A percentile compares a stretch with the other conserved stretches of the same genome.
phyloP scores from a whole-genome alignment of 2,888 invertebrate species.

The Lumbricus terrestris region DNA sequence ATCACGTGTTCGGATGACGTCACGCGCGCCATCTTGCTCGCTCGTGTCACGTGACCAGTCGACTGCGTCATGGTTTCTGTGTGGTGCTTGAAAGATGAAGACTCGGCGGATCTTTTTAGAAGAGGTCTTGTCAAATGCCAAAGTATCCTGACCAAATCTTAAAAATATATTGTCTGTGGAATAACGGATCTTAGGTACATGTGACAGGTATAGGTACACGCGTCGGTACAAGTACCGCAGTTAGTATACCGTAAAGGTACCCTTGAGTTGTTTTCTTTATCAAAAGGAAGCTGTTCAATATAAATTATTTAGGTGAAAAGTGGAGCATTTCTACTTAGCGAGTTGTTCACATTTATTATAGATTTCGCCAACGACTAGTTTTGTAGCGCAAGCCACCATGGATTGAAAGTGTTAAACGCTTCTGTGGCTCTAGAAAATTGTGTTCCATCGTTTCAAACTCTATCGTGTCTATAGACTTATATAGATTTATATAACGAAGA shows the following conservation, averaged over 20 bases:
- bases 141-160: not conserved
- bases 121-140: not conserved
- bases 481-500: too few species aligned
- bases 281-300: not conserved
- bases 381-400: not conserved
- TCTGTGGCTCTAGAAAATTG: not conserved
- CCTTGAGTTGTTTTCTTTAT: not conserved
- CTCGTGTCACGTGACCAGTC: not conserved
- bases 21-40: not conserved
- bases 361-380: not conserved
- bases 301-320: not conserved
- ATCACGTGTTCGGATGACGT: slow-evolving; percentile 10
- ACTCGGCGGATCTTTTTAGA: not conserved
- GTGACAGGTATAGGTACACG: too few species aligned
- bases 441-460: not conserved
- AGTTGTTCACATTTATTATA: not conserved
- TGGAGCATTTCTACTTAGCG: not conserved
- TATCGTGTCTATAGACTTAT: not conserved
- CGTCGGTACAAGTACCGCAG: too few species aligned
- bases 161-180: too few species aligned
- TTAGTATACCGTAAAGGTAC: too few species aligned
- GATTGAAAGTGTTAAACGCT: not conserved
- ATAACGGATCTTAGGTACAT: too few species aligned
- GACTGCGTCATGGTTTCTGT: not conserved
- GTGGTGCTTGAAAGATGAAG: not conserved